Base-by-base conservation (phyloP, 2,113 vertebrate genomes). In the Alces alces region DNA sequence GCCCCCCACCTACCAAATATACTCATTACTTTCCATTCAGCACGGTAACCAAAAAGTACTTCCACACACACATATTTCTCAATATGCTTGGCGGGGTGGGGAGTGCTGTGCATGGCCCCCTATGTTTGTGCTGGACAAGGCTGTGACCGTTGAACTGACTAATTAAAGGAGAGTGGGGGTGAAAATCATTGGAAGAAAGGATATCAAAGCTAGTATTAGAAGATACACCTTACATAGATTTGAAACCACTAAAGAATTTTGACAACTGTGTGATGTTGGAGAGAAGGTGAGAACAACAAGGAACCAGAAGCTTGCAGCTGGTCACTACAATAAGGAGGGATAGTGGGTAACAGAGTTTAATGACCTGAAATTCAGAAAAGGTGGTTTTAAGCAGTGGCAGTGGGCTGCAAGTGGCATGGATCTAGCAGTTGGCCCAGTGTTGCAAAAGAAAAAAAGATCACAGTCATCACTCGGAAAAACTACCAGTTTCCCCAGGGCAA, bases 161-260 rank as follows among this genome's bases (percentile, higher is more conserved):
- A 61, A n/a, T 90, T 87, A 89, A 52, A 84, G 21, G 57, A 73
- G 5, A 36, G 60, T 5, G 17, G 6, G 30, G 9, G 14, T 95
- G 17, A 93, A 89, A 91, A 19, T 95, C 54, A 30, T 15, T 89
- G n/a, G 27, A 73, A 88, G 27, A 88, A 95, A 88, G 9, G 8
- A 76, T 19, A 85, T 64, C 52, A 91, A 57, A 54, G 4, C 33
- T 66, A 39, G 0, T 66, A 15, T 73, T 89, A 61, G 28, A 73
- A 82, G 12, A 83, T 82, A 86, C 5, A 39, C 64, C 36, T 89
- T 89, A 1, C 39, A 6, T 91, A 61, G 28, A 91, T 86, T 91
- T 93, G 52, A 73, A 86, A 76, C 91, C 36, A 89, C 13, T 82
- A 47, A 85, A 85, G 61, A 92, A 78, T 90, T 94, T 79, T 93